phyloP scores from a whole-genome alignment of 35 echinoderm and acorn worm genomes.

The Apostichopus japonicus region DNA sequence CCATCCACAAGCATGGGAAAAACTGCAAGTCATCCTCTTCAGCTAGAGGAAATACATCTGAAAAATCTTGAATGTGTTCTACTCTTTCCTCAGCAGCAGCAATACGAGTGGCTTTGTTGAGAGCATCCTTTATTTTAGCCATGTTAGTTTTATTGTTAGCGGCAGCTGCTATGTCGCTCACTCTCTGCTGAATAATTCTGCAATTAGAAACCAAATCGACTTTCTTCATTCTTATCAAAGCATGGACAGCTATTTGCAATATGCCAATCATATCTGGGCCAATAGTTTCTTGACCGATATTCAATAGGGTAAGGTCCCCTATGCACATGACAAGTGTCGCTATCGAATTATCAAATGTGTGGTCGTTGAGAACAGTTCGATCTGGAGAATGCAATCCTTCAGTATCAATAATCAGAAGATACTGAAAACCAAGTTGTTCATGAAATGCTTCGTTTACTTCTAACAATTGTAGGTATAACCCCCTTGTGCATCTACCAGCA shows the following conservation, averaged over 20 bases:
- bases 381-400: constrained; percentile 35
- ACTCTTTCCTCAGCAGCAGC: constrained; percentile 9
- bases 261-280: too few relatives aligned
- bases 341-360: too few relatives aligned
- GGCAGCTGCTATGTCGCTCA: too few relatives aligned
- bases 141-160: too few relatives aligned
- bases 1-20: constrained; percentile 48
- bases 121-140: constrained; percentile 5
- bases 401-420: constrained; percentile 34
- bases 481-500: constrained; percentile 15
- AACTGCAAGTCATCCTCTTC: constrained; percentile 42
- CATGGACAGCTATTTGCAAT: too few relatives aligned
- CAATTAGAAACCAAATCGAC: too few relatives aligned
- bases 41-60: neutral
- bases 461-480: constrained; percentile 11
- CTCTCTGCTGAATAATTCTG: too few relatives aligned
- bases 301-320: too few relatives aligned
- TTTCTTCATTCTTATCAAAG: too few relatives aligned
- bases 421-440: neutral
- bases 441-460: neutral
- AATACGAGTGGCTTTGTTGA: neutral
- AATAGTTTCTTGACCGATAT: too few relatives aligned
- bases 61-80: neutral
- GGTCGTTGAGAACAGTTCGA: neutral
- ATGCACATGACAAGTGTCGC: too few relatives aligned